phyloP scores from a whole-genome alignment of 1,140 invertebrate genomes.

The Heliothis subflexa region DNA sequence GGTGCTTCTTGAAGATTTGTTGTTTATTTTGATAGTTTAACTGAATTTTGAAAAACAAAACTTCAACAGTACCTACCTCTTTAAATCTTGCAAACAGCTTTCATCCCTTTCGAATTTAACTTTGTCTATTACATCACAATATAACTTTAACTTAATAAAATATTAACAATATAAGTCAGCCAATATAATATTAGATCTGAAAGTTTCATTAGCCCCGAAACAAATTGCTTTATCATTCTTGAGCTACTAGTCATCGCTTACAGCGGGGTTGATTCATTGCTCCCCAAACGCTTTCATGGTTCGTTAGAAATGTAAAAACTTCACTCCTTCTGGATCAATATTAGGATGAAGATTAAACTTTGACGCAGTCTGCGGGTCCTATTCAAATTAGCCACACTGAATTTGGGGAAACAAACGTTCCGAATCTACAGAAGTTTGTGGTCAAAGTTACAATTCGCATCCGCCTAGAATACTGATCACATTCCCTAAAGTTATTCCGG shows the following conservation, averaged over 20 bases:
- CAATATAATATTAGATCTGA: slow-evolving; percentile 35
- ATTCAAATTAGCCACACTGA: slow-evolving; percentile 61
- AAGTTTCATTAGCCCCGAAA: slow-evolving; percentile 36
- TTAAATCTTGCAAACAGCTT: background rate
- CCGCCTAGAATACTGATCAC: slow-evolving; percentile 53
- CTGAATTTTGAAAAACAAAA: background rate
- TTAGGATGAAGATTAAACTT: slow-evolving; percentile 67
- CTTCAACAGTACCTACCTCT: background rate
- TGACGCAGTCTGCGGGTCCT: slow-evolving; percentile 54
- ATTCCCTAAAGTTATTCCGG: slow-evolving; percentile 43
- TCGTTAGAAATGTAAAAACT: slow-evolving; percentile 72
- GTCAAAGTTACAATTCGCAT: slow-evolving; percentile 50
- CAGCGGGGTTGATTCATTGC: slow-evolving; percentile 58
- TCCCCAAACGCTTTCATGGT: slow-evolving; percentile 60
- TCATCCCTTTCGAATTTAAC: background rate
- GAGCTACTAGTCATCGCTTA: slow-evolving; percentile 51
- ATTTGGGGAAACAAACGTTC: slow-evolving; percentile 54
- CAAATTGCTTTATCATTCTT: slow-evolving; percentile 47
- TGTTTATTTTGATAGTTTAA: background rate
- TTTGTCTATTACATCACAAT: background rate
- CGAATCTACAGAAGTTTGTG: slow-evolving; percentile 53
- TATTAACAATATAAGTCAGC: background rate
- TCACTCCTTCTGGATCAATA: slow-evolving; percentile 64
- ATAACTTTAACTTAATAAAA: background rate
- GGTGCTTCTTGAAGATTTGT: slow-evolving; percentile 27